Evolutionary conservation across 2,888 invertebrate species (phyloP).

Genomic region (Mamestra brassicae): DNA sequence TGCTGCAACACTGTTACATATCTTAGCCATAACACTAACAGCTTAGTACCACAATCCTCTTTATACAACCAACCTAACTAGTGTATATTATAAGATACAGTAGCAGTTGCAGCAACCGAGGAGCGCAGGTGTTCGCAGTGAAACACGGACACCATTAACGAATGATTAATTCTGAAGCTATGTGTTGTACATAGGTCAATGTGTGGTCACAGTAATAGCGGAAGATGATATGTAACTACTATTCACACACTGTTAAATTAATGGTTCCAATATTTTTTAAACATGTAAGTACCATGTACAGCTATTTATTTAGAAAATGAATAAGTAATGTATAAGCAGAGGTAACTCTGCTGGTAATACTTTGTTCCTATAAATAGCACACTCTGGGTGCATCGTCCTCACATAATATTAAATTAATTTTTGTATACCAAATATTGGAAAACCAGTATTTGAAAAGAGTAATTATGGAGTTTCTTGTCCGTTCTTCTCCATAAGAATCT

Average conservation of each 20-base stretch:
- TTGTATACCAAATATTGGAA: no score
- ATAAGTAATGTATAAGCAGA: no score
- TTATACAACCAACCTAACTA: neutral
- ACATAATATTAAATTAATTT: no score
- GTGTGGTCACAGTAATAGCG: slow-evolving; percentile 44
- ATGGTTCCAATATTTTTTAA: no score
- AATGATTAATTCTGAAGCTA: slow-evolving; percentile 75
- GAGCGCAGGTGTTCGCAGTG: slow-evolving; percentile 68
- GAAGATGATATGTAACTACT: neutral
- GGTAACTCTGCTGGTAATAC: no score
- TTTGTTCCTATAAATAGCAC: no score
- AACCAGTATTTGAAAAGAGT: no score
- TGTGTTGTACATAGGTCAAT: slow-evolving; percentile 41
- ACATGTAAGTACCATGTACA: no score
- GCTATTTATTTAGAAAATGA: no score
- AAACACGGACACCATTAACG: slow-evolving; percentile 71
- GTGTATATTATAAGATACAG: slow-evolving; percentile 19
- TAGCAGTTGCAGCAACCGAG: slow-evolving; percentile 43
- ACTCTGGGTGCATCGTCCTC: no score
- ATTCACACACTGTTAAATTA: neutral
- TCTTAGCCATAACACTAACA: neutral
- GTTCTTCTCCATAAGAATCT: no score
- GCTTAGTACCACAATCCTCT: slow-evolving; percentile 16
- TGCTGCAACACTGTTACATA: neutral
- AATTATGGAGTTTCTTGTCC: no score